These are phyloP conservation scores for Holocentrus rufus DNA, from an alignment of 2,797 vertebrate genomes.

Conservation along the genomic window DNA sequence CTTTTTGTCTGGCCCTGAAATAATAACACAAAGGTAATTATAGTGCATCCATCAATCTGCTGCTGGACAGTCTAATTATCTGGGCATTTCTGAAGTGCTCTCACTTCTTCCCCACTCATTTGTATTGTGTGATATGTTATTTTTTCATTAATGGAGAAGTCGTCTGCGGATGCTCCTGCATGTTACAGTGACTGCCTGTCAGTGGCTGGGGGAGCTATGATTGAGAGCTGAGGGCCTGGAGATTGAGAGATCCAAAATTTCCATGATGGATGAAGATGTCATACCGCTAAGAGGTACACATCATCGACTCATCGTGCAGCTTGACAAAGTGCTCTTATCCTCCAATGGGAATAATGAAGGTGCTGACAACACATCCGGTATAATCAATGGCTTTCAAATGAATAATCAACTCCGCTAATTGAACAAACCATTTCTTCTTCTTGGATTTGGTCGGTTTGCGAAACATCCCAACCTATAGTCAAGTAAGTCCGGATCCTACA, in stretches of 20 bases:
- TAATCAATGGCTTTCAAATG: slow-evolving; percentile 79
- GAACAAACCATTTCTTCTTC: slow-evolving; percentile 72
- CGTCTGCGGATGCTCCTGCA: slow-evolving; percentile 72
- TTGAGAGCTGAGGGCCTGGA: slow-evolving; percentile 73
- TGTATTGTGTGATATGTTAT: slow-evolving; percentile 87
- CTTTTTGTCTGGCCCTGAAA: slow-evolving; percentile 91
- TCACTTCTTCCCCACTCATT: slow-evolving; percentile 83
- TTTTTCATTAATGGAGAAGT: slow-evolving; percentile 87
- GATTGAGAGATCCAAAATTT: slow-evolving; percentile 85
- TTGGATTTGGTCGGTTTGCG: slow-evolving; percentile 39
- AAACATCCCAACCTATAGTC: slow-evolving; percentile 29
- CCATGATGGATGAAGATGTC: slow-evolving; percentile 85
- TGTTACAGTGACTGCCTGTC: slow-evolving; percentile 84
- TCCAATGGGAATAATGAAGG: slow-evolving; percentile 89
- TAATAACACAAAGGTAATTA: slow-evolving; percentile 98
- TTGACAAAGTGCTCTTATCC: slow-evolving; percentile 82
- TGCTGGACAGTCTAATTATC: slow-evolving; percentile 87
- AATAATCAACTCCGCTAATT: slow-evolving; percentile 79
- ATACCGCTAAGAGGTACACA: slow-evolving; percentile 81
- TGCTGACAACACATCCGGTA: slow-evolving; percentile 76
- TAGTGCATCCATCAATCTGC: slow-evolving; percentile 97
- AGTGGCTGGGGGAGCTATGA: slow-evolving; percentile 74
- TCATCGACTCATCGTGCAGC: slow-evolving; percentile 80
- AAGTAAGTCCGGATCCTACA: slow-evolving; percentile 3
- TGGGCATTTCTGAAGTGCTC: slow-evolving; percentile 87